A percentile compares a stretch with the other conserved stretches of the same genome.
These are phyloP conservation scores for Phaonia tiefii DNA, from an alignment of 2,888 invertebrate genomes.

Conservation along the genomic window DNA sequence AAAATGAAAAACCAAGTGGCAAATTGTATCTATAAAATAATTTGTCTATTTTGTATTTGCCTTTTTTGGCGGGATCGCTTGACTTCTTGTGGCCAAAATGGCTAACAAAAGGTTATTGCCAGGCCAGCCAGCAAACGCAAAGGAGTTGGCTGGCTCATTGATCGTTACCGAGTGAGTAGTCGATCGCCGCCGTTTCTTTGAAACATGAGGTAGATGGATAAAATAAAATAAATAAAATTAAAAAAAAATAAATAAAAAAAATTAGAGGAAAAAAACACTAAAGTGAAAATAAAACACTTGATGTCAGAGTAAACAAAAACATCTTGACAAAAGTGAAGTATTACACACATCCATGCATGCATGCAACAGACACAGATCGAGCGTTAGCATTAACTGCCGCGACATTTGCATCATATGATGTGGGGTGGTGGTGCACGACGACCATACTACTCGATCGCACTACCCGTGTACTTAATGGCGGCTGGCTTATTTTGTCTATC, in stretches of 20 bases:
- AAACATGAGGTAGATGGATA: too few species aligned
- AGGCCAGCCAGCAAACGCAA: background rate
- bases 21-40: slow-evolving; percentile 36
- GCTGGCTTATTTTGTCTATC: background rate
- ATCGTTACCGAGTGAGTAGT: background rate
- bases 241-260: slow-evolving; percentile 24
- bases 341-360: slow-evolving; percentile 17
- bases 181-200: background rate
- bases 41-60: slow-evolving; percentile 13
- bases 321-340: slow-evolving; percentile 26
- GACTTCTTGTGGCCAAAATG: slow-evolving; percentile 22
- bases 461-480: background rate
- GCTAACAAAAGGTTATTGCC: slow-evolving; percentile 30
- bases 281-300: slow-evolving; percentile 64
- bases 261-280: slow-evolving; percentile 8
- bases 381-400: background rate
- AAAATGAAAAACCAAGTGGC: background rate
- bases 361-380: background rate
- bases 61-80: background rate
- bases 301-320: slow-evolving; percentile 46
- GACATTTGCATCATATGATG: background rate
- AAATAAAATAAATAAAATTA: slow-evolving; percentile 1
- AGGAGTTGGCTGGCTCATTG: background rate
- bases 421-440: too few species aligned
- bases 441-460: too few species aligned